Conservation (phyloP, 2,113 vertebrate species). For the Tinamus guttatus region DNA sequence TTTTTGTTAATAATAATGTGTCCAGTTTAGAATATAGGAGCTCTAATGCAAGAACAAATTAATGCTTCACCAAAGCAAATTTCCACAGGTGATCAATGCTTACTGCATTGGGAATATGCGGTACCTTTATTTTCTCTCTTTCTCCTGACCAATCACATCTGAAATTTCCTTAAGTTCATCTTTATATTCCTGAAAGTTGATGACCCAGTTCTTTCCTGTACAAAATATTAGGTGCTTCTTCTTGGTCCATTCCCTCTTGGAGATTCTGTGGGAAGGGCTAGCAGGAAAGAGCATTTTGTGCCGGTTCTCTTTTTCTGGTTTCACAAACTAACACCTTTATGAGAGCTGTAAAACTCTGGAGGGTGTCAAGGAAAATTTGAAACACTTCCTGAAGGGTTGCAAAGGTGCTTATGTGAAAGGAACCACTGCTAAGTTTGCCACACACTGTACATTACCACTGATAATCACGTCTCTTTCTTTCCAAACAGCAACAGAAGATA, state of each 20-base stretch:
- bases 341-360: constrained; percentile 31
- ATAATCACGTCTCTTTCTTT: background rate
- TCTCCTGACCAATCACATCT: background rate
- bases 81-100: background rate
- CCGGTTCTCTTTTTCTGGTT: constrained; percentile 19
- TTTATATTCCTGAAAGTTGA: background rate
- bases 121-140: background rate
- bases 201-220: background rate
- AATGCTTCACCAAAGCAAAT: background rate
- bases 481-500: background rate
- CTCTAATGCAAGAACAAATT: background rate
- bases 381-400: constrained; percentile 38
- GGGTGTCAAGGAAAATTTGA: constrained; percentile 44
- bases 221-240: background rate
- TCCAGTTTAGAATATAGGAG: background rate
- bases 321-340: constrained; percentile 57
- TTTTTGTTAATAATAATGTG: background rate
- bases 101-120: background rate
- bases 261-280: background rate
- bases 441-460: background rate
- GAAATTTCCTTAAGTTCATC: background rate
- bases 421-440: constrained; percentile 32
- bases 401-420: constrained; percentile 11
- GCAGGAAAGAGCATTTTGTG: background rate
- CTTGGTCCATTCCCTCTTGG: background rate